phyloP scores from a whole-genome alignment of 1,140 invertebrate genomes.

The Odontomachus brunneus region DNA sequence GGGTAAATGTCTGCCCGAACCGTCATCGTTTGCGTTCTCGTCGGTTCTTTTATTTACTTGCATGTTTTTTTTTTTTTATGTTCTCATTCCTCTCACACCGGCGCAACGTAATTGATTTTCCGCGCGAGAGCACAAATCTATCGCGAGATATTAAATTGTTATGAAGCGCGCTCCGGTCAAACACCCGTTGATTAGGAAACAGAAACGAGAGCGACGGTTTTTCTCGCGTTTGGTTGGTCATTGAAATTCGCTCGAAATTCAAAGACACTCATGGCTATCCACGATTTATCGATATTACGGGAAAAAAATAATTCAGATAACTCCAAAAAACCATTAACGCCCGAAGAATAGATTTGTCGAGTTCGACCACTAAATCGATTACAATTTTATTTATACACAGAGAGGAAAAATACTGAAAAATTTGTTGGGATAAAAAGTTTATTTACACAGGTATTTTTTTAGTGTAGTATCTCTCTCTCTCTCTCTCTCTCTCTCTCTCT shows the following conservation, averaged over 20 bases:
- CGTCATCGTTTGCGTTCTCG: neutral
- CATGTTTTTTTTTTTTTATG: too few species aligned
- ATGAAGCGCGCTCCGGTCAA: neutral
- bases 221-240: too few species aligned
- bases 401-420: too few species aligned
- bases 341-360: neutral
- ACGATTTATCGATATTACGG: neutral
- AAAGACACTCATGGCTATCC: neutral
- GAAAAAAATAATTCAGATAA: neutral
- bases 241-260: neutral
- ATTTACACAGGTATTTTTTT: too few species aligned
- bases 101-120: constrained; percentile 37
- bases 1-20: constrained; percentile 32
- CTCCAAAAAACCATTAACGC: neutral
- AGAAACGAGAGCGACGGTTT: neutral
- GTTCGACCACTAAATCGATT: neutral
- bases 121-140: neutral
- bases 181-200: neutral
- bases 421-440: too few species aligned
- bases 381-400: constrained; percentile 3
- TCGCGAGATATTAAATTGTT: neutral
- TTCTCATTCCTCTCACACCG: neutral
- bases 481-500: too few species aligned
- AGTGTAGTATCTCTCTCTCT: too few species aligned
- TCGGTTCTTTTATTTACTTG: too few species aligned